Conservation (phyloP, 2,797 vertebrate species). For the Megaceryle alcyon region DNA sequence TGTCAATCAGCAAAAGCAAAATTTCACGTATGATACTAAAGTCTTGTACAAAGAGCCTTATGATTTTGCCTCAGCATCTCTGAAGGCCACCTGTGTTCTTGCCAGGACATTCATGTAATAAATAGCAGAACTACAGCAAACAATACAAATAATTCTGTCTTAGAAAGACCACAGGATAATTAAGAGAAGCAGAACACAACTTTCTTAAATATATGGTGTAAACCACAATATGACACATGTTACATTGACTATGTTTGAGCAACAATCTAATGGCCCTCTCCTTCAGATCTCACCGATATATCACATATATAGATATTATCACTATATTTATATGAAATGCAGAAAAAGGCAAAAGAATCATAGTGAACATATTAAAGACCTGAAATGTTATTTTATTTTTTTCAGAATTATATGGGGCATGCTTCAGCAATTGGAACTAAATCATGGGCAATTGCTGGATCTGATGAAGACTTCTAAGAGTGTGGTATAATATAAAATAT, state of each 20-base stretch:
- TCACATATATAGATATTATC: not conserved
- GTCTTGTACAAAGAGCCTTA: not conserved
- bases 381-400: not conserved
- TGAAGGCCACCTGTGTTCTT: not conserved
- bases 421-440: not conserved
- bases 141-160: not conserved
- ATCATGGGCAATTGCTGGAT: not conserved
- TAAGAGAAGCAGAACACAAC: not conserved
- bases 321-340: not conserved
- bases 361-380: not conserved
- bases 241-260: not conserved
- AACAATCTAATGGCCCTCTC: not conserved
- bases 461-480: not conserved
- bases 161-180: not conserved
- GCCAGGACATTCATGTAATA: not conserved
- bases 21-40: not conserved
- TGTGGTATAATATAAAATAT: not conserved
- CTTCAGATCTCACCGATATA: not conserved
- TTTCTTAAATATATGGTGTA: not conserved
- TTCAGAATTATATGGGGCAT: not conserved
- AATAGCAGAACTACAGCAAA: slow-evolving; percentile 13
- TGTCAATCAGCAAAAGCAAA: not conserved
- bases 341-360: not conserved
- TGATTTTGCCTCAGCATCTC: not conserved
- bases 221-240: not conserved